These are phyloP conservation scores for Mobula hypostoma DNA, from an alignment of 2,113 vertebrate genomes.

Conservation along the genomic window DNA sequence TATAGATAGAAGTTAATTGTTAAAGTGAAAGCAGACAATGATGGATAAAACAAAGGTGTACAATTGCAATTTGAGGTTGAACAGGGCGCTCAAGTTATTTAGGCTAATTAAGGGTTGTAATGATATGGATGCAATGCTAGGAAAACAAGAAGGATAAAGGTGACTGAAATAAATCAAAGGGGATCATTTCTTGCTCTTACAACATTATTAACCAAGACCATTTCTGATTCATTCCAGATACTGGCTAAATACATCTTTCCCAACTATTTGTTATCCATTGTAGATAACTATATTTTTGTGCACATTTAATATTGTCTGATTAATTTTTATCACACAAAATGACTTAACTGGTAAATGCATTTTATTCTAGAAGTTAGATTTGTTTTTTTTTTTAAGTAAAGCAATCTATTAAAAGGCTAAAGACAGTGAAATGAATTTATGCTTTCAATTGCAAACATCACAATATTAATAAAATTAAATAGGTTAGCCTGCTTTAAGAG, in stretches of 20 bases:
- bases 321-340: not conserved
- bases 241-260: not conserved
- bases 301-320: not conserved
- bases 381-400: not conserved
- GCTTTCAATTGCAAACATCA: slow-evolving; percentile 3
- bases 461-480: slow-evolving; percentile 13
- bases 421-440: not conserved
- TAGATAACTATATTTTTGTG: not conserved
- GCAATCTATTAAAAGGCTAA: not conserved
- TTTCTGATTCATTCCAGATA: no score
- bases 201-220: no score
- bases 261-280: not conserved
- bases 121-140: not conserved
- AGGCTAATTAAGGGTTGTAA: not conserved
- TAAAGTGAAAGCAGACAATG: not conserved
- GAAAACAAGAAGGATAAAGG: not conserved
- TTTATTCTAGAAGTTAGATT: not conserved
- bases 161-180: not conserved
- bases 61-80: not conserved
- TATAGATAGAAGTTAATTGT: not conserved
- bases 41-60: not conserved
- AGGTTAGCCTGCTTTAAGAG: not conserved
- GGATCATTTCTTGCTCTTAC: not conserved
- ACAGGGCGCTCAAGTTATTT: not conserved
- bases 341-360: not conserved